Percentiles rank a stretch among this genome's conserved stretches.
Conservation (phyloP, 2,888 invertebrate species). For the Mesorhabditis belari region DNA sequence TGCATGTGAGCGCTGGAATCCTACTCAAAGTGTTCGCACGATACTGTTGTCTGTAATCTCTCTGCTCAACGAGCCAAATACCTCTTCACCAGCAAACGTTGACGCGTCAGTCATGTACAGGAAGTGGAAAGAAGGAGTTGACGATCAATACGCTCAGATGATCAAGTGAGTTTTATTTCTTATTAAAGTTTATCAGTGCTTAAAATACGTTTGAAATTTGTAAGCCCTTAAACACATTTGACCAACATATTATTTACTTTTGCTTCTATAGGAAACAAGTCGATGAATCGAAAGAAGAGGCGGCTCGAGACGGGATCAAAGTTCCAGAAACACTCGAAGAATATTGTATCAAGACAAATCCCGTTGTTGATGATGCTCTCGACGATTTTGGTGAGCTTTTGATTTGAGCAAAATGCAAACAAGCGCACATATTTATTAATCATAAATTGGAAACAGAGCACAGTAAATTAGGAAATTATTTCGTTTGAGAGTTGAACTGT, state of each 20-base stretch:
- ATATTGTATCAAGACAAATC: conserved; percentile 83
- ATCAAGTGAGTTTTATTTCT: conserved; percentile 58
- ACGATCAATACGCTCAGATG: conserved; percentile 95
- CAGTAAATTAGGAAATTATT: background rate
- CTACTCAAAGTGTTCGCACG: conserved; percentile 91
- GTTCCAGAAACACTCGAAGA: conserved; percentile 96
- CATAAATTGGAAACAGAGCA: background rate
- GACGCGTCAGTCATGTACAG: conserved; percentile 99
- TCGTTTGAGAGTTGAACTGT: too few relatives aligned
- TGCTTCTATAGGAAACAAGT: conserved; percentile 79
- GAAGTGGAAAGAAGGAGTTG: conserved; percentile 83
- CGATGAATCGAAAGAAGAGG: conserved; percentile 83
- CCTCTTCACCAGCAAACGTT: conserved; percentile 97
- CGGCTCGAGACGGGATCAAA: conserved; percentile 89
- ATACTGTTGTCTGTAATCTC: conserved; percentile 96
- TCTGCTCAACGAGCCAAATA: conserved; percentile 96
- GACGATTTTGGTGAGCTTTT: conserved; percentile 83
- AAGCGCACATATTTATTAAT: conserved; percentile 3
- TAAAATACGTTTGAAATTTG: background rate
- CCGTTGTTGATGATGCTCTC: conserved; percentile 73
- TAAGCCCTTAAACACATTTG: background rate
- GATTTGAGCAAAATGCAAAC: background rate
- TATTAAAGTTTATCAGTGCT: background rate
- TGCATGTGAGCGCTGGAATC: conserved; percentile 99
- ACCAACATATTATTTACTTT: background rate